phyloP scores from a whole-genome alignment of 2,113 vertebrate genomes.

The Plecotus auritus region DNA sequence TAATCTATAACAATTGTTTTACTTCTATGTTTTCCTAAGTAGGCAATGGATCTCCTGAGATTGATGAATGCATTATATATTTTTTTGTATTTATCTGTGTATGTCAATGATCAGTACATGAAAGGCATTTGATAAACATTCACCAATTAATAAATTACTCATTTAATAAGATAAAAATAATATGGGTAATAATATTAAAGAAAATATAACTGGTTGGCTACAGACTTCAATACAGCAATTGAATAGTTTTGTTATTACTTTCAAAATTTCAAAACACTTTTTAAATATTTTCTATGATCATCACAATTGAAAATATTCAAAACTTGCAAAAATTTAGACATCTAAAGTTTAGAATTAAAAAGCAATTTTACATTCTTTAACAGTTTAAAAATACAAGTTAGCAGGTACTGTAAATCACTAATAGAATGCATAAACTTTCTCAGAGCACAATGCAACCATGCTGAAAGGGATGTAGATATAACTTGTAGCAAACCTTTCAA shows the following conservation, averaged over 20 bases:
- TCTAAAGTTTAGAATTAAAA: slow-evolving; percentile 70
- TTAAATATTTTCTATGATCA: slow-evolving; percentile 27
- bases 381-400: slow-evolving; percentile 78
- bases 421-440: slow-evolving; percentile 70
- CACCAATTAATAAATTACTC: background rate
- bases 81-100: background rate
- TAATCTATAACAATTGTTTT: background rate
- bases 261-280: slow-evolving; percentile 57
- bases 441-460: slow-evolving; percentile 71
- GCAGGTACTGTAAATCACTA: slow-evolving; percentile 77
- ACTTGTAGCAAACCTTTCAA: slow-evolving; percentile 73
- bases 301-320: slow-evolving; percentile 48
- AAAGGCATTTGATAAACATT: background rate
- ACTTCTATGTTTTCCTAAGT: background rate
- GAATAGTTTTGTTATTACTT: slow-evolving; percentile 48
- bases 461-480: slow-evolving; percentile 71
- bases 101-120: background rate
- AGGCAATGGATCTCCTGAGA: background rate
- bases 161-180: background rate
- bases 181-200: background rate
- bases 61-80: background rate
- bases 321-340: slow-evolving; percentile 57
- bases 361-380: slow-evolving; percentile 69
- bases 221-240: slow-evolving; percentile 36
- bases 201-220: background rate